These are phyloP conservation scores for Perccottus glenii DNA, from an alignment of 2,113 vertebrate genomes.

Conservation along the genomic window DNA sequence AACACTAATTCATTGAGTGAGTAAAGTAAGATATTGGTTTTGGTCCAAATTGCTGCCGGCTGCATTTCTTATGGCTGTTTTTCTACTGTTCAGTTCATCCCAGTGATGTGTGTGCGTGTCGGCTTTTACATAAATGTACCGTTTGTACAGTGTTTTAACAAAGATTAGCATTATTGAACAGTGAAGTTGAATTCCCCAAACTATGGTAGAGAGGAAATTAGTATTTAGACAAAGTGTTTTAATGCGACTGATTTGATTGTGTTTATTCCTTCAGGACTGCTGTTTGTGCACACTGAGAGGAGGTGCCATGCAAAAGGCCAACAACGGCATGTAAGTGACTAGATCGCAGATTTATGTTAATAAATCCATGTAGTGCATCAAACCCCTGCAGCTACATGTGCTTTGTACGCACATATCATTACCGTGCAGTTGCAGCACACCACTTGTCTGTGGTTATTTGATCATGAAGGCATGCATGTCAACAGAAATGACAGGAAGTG, in stretches of 20 bases:
- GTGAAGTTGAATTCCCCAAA: not conserved
- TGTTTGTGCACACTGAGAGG: conserved; percentile 94
- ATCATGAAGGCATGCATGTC: not conserved
- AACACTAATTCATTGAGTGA: no score
- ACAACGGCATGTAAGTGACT: conserved; percentile 90
- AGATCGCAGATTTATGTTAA: no score
- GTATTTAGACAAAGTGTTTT: conserved; percentile 1
- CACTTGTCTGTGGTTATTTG: not conserved
- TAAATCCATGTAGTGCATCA: not conserved
- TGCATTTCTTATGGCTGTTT: not conserved
- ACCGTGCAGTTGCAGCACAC: not conserved
- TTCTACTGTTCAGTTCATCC: not conserved
- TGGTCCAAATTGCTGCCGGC: not conserved
- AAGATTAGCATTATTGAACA: not conserved
- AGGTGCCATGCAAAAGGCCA: conserved; percentile 94
- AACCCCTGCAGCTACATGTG: not conserved
- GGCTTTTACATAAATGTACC: not conserved
- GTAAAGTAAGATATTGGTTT: not conserved
- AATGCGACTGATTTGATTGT: not conserved
- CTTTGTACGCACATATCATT: not conserved
- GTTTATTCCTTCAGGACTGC: conserved; percentile 84
- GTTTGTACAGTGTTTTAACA: not conserved
- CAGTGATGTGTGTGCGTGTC: no score
- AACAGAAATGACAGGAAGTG: conserved; percentile 13
- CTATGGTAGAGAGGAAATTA: not conserved